Conservation (phyloP, 2,113 vertebrate species). For the Anoplopoma fimbria region DNA sequence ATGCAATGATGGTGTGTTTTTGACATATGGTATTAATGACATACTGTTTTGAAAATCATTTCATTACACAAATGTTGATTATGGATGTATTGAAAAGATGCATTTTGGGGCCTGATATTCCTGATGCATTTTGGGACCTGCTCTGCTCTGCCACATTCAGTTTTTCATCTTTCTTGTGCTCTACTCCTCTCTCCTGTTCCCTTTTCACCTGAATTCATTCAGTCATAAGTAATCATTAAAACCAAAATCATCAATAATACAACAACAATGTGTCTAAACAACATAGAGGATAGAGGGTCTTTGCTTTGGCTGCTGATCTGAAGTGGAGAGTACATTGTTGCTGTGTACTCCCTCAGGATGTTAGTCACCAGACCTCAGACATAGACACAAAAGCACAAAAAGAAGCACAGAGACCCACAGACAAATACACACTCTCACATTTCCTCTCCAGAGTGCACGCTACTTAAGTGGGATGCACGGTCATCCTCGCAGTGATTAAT, state of each 20-base stretch:
- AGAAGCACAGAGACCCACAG: constrained; percentile 15
- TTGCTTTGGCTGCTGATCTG: constrained; percentile 42
- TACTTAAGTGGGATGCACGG: constrained; percentile 55
- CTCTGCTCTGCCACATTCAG: not conserved
- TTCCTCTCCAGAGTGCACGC: constrained; percentile 16
- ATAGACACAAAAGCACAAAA: constrained; percentile 4
- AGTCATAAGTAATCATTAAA: constrained; percentile 12
- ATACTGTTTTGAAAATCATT: not conserved
- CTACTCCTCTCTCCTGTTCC: not conserved
- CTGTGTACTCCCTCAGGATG: constrained; percentile 33
- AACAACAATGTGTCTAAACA: constrained; percentile 6
- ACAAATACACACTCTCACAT: constrained; percentile 22
- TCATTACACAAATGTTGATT: not conserved
- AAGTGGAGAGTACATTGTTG: constrained; percentile 25
- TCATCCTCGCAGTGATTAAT: constrained; percentile 70
- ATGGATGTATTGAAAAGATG: not conserved
- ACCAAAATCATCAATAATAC: not conserved
- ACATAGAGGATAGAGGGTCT: constrained; percentile 12
- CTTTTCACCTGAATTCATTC: constrained; percentile 1
- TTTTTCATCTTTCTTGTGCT: constrained; percentile 1
- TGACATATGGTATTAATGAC: not conserved
- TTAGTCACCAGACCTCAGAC: constrained; percentile 23
- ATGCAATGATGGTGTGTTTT: not conserved
- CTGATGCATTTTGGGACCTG: not conserved
- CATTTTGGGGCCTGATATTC: not conserved